Conservation (phyloP, 2,113 vertebrate genomes). For the Nestor notabilis region DNA sequence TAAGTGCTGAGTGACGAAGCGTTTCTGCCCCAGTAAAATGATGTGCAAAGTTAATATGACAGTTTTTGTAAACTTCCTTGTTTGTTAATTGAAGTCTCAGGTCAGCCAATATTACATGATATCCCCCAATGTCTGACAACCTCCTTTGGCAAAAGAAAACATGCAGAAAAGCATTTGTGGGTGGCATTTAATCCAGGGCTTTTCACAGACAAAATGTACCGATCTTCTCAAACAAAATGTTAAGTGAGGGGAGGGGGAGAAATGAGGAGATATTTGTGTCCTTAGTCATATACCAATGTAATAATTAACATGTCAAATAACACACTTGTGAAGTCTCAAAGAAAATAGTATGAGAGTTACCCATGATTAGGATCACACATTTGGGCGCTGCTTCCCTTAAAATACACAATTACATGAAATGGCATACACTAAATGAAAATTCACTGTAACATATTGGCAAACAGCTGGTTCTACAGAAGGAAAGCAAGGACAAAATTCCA, state of each 20-base stretch:
- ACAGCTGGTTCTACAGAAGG: not conserved
- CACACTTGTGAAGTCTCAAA: not conserved
- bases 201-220: conserved; percentile 53
- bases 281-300: conserved; percentile 17
- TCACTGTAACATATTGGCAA: not conserved
- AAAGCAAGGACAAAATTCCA: not conserved
- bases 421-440: not conserved
- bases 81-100: conserved; percentile 57
- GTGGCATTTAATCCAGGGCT: conserved; percentile 58
- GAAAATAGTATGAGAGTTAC: not conserved
- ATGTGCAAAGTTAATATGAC: conserved; percentile 28
- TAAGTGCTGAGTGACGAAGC: not conserved
- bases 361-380: not conserved
- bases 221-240: conserved; percentile 24
- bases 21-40: not conserved
- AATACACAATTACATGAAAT: not conserved
- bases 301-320: conserved; percentile 11
- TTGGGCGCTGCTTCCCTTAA: not conserved
- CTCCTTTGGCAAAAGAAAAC: conserved; percentile 41
- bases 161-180: conserved; percentile 45
- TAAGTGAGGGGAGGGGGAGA: not conserved
- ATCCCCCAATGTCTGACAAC: conserved; percentile 38
- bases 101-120: conserved; percentile 40
- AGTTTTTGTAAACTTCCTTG: conserved; percentile 42
- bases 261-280: not conserved